Conservation (phyloP, 2,113 vertebrate species). For the Patagioenas fasciata region DNA sequence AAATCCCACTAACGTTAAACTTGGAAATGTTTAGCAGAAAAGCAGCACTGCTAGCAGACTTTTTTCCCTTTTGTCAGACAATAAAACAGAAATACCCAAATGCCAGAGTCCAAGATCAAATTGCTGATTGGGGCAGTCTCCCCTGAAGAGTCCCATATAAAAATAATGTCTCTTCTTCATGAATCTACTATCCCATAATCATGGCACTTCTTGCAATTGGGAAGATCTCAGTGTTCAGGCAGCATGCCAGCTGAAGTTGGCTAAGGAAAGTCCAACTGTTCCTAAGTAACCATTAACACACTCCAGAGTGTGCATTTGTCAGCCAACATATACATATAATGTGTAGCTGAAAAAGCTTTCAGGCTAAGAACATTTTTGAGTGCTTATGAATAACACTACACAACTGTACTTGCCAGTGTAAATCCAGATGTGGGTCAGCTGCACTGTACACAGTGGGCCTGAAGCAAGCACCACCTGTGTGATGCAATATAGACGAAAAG, state of each 20-base stretch:
- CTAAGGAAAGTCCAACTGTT: neutral
- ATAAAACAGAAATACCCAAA: conserved; percentile 5
- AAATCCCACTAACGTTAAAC: conserved; percentile 28
- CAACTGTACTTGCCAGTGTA: neutral
- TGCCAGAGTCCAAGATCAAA: neutral
- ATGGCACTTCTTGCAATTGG: neutral
- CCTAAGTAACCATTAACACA: neutral
- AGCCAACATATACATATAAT: neutral
- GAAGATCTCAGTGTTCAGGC: neutral
- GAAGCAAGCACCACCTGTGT: neutral
- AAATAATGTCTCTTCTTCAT: neutral
- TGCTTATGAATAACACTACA: neutral
- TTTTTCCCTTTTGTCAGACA: neutral
- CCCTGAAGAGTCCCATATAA: neutral
- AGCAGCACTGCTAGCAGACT: neutral
- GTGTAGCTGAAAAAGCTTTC: neutral
- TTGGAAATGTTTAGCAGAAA: conserved; percentile 16
- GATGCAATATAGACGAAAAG: neutral
- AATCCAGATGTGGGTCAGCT: neutral
- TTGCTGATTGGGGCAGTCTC: neutral
- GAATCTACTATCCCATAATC: neutral
- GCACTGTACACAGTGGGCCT: neutral
- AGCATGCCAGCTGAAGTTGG: neutral
- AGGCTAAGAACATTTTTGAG: neutral
- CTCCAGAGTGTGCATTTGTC: neutral